These are phyloP conservation scores for Dolichopus griseipennis DNA, from an alignment of 2,888 invertebrate genomes.

Conservation along the genomic window DNA sequence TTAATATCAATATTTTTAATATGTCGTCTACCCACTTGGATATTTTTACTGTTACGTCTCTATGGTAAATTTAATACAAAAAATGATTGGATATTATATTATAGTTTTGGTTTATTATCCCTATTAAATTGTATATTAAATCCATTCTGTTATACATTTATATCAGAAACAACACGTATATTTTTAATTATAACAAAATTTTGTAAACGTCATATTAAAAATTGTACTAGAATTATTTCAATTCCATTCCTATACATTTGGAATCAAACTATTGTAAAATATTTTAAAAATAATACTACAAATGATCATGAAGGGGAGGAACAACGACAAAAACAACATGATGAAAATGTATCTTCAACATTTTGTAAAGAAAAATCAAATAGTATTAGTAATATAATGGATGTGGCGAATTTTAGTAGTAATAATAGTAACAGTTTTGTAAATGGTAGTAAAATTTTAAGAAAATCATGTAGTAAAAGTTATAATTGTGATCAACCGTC, in stretches of 20 bases:
- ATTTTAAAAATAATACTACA: background rate
- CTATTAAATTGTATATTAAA: conserved; percentile 49
- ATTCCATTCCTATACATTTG: background rate
- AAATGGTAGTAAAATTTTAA: too few species aligned
- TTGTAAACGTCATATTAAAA: background rate
- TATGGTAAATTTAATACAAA: conserved; percentile 30
- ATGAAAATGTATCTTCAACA: too few species aligned
- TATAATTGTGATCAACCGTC: background rate
- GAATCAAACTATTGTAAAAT: background rate
- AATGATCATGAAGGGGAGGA: too few species aligned
- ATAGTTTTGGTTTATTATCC: conserved; percentile 46
- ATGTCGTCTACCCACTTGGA: conserved; percentile 49
- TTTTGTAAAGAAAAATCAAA: too few species aligned
- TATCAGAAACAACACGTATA: conserved; percentile 44
- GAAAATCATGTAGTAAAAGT: too few species aligned
- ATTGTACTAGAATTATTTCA: background rate
- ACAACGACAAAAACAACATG: too few species aligned
- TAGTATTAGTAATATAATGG: too few species aligned
- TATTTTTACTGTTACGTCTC: conserved; percentile 46
- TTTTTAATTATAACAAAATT: background rate
- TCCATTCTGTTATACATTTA: conserved; percentile 53
- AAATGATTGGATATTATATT: conserved; percentile 45
- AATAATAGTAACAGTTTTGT: too few species aligned
- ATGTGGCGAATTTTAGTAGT: too few species aligned
- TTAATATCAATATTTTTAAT: conserved; percentile 48